Base-by-base conservation (phyloP, 1,140 invertebrate species). In the Solenopsis invicta region DNA sequence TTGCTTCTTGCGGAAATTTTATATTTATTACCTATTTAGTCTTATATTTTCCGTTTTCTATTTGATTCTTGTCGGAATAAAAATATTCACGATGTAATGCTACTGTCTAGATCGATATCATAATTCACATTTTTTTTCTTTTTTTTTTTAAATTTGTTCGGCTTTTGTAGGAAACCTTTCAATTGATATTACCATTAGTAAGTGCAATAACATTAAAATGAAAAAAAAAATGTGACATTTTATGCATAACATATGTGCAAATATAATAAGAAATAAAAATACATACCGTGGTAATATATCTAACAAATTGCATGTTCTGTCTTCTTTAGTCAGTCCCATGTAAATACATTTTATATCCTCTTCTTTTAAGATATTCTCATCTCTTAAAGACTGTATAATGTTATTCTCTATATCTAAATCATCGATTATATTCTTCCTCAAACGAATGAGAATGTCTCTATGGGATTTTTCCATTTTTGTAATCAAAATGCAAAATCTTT, bases 401-500 rank as follows among this genome's bases (percentile, higher is more conserved):
- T 91, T 91, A 87, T 95, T 94, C 10, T 92, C 77, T 10, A 95
- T 91, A 86, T 95, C 89, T 6, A 96, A 45, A 87, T 95, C 94
- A 48, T 93, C 86, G 16, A 95, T 86, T 77, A 96, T 94, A 18
- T 85, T 86, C 21, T 87, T 78, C 18, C 93, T 90, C 37, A 95
- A 84, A 10, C 45, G 69, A 48, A 24, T 74, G 13, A 95, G 88
- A 84, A 95, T 93, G 4, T 93, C 87, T 78, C 85, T 71, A 80
- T 95, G 93, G 74, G 80, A 71, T 21, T 87, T 88, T 12, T 94
- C 91, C 95, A 95, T 95, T 45, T 87, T 92, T 54, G 72, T 76
- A 34, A 34, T 72, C 45, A 16, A 56, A 52, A 48, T 48, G 16
- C 37, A 45, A 61, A 56, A 29, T 50, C 4, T 77, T 6, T 72